These are phyloP conservation scores for Pararge aegeria DNA, from an alignment of 1,140 invertebrate species.

Conservation along the genomic window DNA sequence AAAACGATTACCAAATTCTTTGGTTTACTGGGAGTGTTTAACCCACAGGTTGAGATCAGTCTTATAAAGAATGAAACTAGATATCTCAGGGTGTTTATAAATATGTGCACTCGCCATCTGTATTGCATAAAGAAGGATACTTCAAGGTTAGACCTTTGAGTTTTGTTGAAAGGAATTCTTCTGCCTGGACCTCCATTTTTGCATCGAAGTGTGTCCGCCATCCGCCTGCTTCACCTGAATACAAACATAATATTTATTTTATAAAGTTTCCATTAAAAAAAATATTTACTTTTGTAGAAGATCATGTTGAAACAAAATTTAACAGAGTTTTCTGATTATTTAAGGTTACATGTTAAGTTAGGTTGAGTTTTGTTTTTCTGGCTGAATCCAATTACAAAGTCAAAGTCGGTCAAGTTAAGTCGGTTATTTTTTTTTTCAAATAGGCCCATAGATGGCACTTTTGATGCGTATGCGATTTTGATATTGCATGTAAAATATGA, in stretches of 20 bases:
- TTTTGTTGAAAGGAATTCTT: slow-evolving; percentile 42
- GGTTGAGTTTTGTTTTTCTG: no score
- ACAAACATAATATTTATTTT: slow-evolving; percentile 17
- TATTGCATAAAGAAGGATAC: slow-evolving; percentile 33
- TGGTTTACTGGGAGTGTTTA: slow-evolving; percentile 3
- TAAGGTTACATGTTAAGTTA: no score
- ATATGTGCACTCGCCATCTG: slow-evolving; percentile 10
- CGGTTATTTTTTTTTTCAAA: no score
- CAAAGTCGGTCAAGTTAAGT: no score
- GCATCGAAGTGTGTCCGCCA: slow-evolving; percentile 56
- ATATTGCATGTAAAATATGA: no score
- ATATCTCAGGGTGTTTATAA: slow-evolving; percentile 4
- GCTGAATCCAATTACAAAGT: no score
- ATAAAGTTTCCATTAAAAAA: no score
- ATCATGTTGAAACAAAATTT: no score
- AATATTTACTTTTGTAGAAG: no score
- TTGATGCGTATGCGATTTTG: no score
- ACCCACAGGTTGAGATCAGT: slow-evolving; percentile 14
- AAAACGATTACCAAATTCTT: slow-evolving; percentile 8
- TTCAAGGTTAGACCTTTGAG: slow-evolving; percentile 35
- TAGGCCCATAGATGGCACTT: no score
- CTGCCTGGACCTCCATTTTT: slow-evolving; percentile 42
- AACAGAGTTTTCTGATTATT: no score
- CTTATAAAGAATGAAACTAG: slow-evolving; percentile 16
- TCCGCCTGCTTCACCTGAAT: slow-evolving; percentile 60